phyloP scores from a whole-genome alignment of 2,113 vertebrate genomes.

The Australoheros scitulus region DNA sequence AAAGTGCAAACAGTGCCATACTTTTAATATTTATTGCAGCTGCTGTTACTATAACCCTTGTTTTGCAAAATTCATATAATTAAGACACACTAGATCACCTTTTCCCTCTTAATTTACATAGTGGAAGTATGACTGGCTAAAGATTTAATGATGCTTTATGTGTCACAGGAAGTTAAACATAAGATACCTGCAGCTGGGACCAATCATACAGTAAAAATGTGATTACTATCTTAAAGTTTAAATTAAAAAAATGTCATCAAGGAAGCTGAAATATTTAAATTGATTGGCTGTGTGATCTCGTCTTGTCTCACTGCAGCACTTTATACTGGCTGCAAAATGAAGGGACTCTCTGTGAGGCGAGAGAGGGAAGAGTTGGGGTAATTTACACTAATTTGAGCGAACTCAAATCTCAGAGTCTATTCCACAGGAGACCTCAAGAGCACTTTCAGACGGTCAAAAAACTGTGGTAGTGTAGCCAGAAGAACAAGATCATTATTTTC shows the following conservation, averaged over 20 bases:
- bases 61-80: slow-evolving; percentile 16
- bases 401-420: slow-evolving; percentile 68
- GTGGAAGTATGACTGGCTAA: background rate
- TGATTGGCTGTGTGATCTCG: slow-evolving; percentile 45
- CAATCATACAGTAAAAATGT: background rate
- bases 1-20: background rate
- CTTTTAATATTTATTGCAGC: slow-evolving; percentile 18
- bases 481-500: slow-evolving; percentile 74
- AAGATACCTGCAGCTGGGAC: slow-evolving; percentile 2
- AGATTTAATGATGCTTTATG: background rate
- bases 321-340: slow-evolving; percentile 18
- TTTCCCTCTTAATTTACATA: slow-evolving; percentile 24
- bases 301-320: slow-evolving; percentile 30
- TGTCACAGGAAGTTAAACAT: slow-evolving; percentile 21
- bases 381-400: slow-evolving; percentile 70
- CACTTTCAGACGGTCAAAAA: slow-evolving; percentile 63
- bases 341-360: slow-evolving; percentile 39
- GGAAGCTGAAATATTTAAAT: slow-evolving; percentile 28
- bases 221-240: slow-evolving; percentile 6
- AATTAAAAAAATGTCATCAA: slow-evolving; percentile 30
- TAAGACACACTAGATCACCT: slow-evolving; percentile 11
- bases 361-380: slow-evolving; percentile 57
- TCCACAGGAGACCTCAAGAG: slow-evolving; percentile 66
- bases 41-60: background rate
- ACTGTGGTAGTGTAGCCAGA: slow-evolving; percentile 47